Evolutionary conservation across 2,113 vertebrate species (phyloP).

Genomic region (Python bivittatus): DNA sequence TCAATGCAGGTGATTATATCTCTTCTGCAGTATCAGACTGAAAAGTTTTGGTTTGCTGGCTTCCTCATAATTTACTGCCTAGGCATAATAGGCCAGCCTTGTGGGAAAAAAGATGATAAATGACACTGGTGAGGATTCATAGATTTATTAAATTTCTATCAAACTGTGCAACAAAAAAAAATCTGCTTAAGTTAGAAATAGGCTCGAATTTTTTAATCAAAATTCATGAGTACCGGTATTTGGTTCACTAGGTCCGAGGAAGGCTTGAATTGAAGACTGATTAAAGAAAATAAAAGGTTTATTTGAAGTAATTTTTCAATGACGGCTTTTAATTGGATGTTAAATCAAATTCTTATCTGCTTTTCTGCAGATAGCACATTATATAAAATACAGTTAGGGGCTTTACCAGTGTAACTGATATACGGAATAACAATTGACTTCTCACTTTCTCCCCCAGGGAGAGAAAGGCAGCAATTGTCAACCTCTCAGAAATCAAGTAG

Average conservation of each 20-base stretch:
- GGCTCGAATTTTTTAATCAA: slow-evolving; percentile 89
- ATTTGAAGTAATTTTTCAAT: slow-evolving; percentile 99
- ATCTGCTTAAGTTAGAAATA: slow-evolving; percentile 87
- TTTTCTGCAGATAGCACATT: slow-evolving; percentile 92
- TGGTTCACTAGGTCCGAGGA: slow-evolving; percentile 86
- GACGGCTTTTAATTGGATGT: slow-evolving; percentile 99
- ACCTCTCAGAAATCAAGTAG: slow-evolving; percentile 81
- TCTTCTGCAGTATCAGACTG: slow-evolving; percentile 90
- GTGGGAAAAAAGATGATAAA: slow-evolving; percentile 95
- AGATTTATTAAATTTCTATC: slow-evolving; percentile 99
- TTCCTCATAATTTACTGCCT: slow-evolving; percentile 90
- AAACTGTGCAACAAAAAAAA: slow-evolving; percentile 89
- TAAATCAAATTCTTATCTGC: slow-evolving; percentile 99
- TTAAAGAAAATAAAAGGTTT: slow-evolving; percentile 95
- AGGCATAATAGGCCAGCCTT: slow-evolving; percentile 91
- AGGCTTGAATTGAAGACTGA: slow-evolving; percentile 92
- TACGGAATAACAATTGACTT: slow-evolving; percentile 84
- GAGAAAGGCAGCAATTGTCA: slow-evolving; percentile 72
- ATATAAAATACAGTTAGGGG: slow-evolving; percentile 84
- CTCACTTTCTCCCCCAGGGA: slow-evolving; percentile 74
- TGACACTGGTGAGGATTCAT: slow-evolving; percentile 91
- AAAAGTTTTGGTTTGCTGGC: slow-evolving; percentile 91
- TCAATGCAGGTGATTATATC: slow-evolving; percentile 98
- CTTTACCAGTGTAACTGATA: slow-evolving; percentile 86
- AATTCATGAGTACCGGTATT: slow-evolving; percentile 88